These are phyloP conservation scores for Homarus gammarus DNA, from an alignment of 2,888 invertebrate species.

Conservation along the genomic window DNA sequence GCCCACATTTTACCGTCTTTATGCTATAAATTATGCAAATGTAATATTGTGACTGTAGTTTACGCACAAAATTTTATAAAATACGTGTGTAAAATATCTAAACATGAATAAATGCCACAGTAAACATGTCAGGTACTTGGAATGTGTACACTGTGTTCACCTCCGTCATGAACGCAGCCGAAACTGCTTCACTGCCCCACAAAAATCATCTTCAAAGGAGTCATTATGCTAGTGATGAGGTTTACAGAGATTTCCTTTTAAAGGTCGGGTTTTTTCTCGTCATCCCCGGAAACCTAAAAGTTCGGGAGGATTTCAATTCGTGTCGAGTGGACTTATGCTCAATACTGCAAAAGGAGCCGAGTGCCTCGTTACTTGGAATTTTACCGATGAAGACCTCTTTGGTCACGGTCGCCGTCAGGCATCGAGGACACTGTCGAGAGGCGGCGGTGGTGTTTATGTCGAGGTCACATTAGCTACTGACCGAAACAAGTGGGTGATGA, in stretches of 20 bases:
- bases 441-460: not conserved
- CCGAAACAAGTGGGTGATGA: no score
- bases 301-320: not conserved
- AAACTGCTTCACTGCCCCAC: not conserved
- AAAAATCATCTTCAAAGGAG: constrained; percentile 11
- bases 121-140: no score
- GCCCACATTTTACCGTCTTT: not conserved
- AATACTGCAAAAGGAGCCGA: not conserved
- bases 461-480: not conserved
- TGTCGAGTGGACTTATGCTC: not conserved
- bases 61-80: no score
- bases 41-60: no score
- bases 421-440: not conserved
- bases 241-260: not conserved
- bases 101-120: no score
- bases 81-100: no score
- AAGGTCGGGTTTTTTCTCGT: not conserved
- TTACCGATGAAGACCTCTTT: not conserved
- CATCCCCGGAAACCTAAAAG: not conserved
- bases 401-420: not conserved
- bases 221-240: constrained; percentile 12
- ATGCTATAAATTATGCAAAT: not conserved
- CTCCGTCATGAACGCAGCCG: not conserved
- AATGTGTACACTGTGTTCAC: no score
- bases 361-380: not conserved